Conservation (phyloP, 2,797 vertebrate species). For the Fratercula arctica region DNA sequence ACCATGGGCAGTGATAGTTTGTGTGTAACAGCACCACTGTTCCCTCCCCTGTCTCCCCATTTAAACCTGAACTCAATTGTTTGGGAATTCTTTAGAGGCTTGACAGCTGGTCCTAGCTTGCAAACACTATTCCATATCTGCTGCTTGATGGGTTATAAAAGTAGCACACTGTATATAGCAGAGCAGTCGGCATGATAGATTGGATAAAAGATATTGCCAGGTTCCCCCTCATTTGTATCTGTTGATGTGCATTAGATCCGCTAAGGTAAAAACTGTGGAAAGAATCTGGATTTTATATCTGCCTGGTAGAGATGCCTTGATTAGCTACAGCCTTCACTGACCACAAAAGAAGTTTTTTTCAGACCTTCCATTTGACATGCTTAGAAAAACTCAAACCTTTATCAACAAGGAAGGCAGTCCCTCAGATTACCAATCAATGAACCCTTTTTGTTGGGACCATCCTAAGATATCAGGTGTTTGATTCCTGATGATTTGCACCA, state of each 20-base stretch:
- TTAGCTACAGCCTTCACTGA: slow-evolving; percentile 43
- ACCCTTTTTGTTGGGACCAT: not conserved
- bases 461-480: fast-evolving
- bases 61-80: slow-evolving; percentile 64
- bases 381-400: not conserved
- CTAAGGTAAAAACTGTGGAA: slow-evolving; percentile 54
- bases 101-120: slow-evolving; percentile 69
- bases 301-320: slow-evolving; percentile 30
- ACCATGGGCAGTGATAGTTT: not conserved
- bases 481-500: not conserved
- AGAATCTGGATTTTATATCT: slow-evolving; percentile 68
- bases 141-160: slow-evolving; percentile 72
- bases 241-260: slow-evolving; percentile 38
- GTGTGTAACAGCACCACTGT: not conserved
- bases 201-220: slow-evolving; percentile 60
- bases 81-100: slow-evolving; percentile 63
- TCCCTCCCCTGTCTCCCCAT: not conserved
- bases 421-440: not conserved
- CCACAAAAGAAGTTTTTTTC: not conserved
- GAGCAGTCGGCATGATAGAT: slow-evolving; percentile 52
- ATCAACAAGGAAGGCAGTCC: not conserved
- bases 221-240: slow-evolving; percentile 41
- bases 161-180: slow-evolving; percentile 42
- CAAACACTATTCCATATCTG: slow-evolving; percentile 64
- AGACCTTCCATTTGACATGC: not conserved